These are phyloP conservation scores for Trimorus sp. DNA, from an alignment of 2,888 invertebrate species.

Conservation along the genomic window DNA sequence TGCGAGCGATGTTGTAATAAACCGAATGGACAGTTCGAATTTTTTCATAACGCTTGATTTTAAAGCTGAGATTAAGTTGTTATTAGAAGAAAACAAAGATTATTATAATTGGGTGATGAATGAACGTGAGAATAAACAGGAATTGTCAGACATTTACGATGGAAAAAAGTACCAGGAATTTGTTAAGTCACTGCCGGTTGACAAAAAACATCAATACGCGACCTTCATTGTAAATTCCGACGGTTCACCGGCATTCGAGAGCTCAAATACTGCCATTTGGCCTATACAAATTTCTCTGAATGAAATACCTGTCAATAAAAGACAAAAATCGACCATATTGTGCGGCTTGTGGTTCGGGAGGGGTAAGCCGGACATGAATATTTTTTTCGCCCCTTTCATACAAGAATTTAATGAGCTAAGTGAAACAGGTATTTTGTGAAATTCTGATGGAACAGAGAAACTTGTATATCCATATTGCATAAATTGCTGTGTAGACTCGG, in stretches of 20 bases:
- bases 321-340: conserved; percentile 32
- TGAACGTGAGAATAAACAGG: background rate
- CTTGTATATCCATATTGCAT: conserved; percentile 36
- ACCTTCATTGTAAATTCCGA: conserved; percentile 41
- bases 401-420: conserved; percentile 39
- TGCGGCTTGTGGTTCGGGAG: conserved; percentile 50
- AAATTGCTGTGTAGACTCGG: conserved; percentile 54
- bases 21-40: background rate
- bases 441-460: conserved; percentile 26
- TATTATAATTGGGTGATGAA: conserved; percentile 27
- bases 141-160: conserved; percentile 15
- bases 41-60: conserved; percentile 32
- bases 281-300: conserved; percentile 43
- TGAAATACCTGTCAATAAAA: conserved; percentile 27
- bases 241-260: conserved; percentile 27
- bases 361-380: conserved; percentile 42
- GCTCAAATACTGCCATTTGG: conserved; percentile 36
- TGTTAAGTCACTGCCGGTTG: background rate
- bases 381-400: conserved; percentile 46
- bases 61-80: conserved; percentile 6
- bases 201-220: conserved; percentile 8
- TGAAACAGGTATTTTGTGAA: conserved; percentile 35
- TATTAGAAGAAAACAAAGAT: conserved; percentile 17
- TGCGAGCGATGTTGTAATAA: no score
- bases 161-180: conserved; percentile 16